Conservation (phyloP, 2,113 vertebrate species). For the Bothrops jararaca region DNA sequence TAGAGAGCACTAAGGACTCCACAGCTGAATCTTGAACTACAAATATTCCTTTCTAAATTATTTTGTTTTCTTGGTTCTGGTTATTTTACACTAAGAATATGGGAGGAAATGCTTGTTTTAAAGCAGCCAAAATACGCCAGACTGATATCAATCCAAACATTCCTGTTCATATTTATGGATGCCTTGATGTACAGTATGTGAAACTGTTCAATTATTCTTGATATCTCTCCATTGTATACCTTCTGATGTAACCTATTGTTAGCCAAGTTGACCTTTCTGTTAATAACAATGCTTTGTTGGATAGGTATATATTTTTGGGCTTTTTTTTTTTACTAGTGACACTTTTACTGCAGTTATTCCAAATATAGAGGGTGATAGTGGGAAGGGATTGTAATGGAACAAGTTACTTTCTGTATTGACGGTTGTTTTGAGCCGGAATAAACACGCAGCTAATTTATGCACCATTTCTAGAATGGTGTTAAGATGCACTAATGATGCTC, state of each 20-base stretch:
- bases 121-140: background rate
- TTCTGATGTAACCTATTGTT: background rate
- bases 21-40: background rate
- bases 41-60: background rate
- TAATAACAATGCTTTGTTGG: background rate
- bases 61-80: background rate
- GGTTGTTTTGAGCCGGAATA: slow-evolving; percentile 37
- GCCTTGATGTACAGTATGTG: background rate
- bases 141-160: background rate
- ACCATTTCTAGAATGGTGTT: slow-evolving; percentile 31
- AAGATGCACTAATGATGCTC: background rate
- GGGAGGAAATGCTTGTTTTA: background rate
- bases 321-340: background rate
- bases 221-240: background rate
- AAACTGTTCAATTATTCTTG: background rate
- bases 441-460: slow-evolving; percentile 46
- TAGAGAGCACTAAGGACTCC: background rate
- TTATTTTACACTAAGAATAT: background rate
- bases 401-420: slow-evolving; percentile 33
- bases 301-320: background rate
- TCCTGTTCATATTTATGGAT: background rate
- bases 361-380: background rate
- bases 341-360: background rate
- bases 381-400: background rate
- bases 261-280: background rate